Percentiles rank a stretch among this genome's conserved stretches.
phyloP scores from a whole-genome alignment of 2,888 invertebrate genomes.

The Andrena bicolor region DNA sequence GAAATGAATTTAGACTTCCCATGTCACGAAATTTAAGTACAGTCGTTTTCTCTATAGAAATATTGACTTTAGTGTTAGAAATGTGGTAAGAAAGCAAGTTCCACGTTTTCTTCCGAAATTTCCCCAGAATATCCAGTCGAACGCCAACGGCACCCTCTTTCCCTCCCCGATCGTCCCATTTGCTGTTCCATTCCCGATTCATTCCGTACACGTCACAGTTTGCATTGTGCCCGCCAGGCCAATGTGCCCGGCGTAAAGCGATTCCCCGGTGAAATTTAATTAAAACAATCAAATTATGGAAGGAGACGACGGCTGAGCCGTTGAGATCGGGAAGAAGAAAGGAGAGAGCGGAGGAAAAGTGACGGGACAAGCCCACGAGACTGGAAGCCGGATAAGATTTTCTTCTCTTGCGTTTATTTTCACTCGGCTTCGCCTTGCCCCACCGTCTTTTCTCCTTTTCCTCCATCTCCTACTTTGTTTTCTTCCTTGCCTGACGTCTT shows the following conservation, averaged over 20 bases:
- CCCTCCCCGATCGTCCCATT: slow-evolving; percentile 69
- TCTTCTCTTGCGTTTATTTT: slow-evolving; percentile 79
- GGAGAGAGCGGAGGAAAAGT: slow-evolving; percentile 69
- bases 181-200: slow-evolving; percentile 78
- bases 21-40: neutral
- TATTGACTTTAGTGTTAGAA: neutral
- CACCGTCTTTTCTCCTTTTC: slow-evolving; percentile 24
- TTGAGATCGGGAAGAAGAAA: slow-evolving; percentile 71
- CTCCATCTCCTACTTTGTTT: slow-evolving; percentile 32
- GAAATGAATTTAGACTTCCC: too few relatives aligned
- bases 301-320: slow-evolving; percentile 82
- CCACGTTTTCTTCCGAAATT: slow-evolving; percentile 29
- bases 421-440: slow-evolving; percentile 61
- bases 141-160: slow-evolving; percentile 24
- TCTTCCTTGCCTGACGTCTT: slow-evolving; percentile 31
- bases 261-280: slow-evolving; percentile 85
- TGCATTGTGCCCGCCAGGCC: slow-evolving; percentile 82
- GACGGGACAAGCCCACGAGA: slow-evolving; percentile 74
- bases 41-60: neutral
- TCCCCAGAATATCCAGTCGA: slow-evolving; percentile 24
- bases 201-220: slow-evolving; percentile 83
- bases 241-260: slow-evolving; percentile 83
- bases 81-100: slow-evolving; percentile 8
- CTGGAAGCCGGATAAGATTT: slow-evolving; percentile 81
- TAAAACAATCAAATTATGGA: slow-evolving; percentile 85